phyloP scores from a whole-genome alignment of 1,140 invertebrate species.

The Achroia grisella region DNA sequence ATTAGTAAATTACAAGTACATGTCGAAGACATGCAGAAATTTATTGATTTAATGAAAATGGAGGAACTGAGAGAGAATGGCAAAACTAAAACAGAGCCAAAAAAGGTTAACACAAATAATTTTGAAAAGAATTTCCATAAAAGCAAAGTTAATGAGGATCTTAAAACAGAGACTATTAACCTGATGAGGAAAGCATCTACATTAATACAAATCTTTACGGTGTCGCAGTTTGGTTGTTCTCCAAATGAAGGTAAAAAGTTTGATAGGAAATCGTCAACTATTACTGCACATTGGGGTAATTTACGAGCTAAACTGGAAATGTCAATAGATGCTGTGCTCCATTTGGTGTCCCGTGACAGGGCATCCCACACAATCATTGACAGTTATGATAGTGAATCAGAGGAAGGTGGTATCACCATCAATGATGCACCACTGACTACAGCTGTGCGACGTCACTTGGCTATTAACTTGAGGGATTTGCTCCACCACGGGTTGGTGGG shows the following conservation, averaged over 20 bases:
- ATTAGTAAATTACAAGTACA: conserved; percentile 97
- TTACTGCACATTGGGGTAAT: conserved; percentile 95
- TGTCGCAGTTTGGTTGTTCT: conserved; percentile 94
- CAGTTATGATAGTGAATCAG: conserved; percentile 74
- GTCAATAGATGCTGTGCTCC: conserved; percentile 86
- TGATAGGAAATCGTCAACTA: conserved; percentile 80
- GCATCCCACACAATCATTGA: conserved; percentile 51
- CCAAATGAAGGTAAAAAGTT: conserved; percentile 93
- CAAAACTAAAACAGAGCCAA: conserved; percentile 73
- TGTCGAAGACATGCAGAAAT: conserved; percentile 96
- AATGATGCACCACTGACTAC: conserved; percentile 80
- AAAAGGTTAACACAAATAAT: conserved; percentile 74
- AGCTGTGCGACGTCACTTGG: conserved; percentile 93
- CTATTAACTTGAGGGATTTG: conserved; percentile 90
- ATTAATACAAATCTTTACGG: conserved; percentile 93
- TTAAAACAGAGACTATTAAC: conserved; percentile 78
- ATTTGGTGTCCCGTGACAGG: conserved; percentile 75
- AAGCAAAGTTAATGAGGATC: conserved; percentile 56
- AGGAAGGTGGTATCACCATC: conserved; percentile 68
- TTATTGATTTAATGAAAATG: conserved; percentile 96
- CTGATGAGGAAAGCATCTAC: conserved; percentile 92
- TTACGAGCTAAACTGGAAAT: conserved; percentile 94
- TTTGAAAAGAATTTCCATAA: conserved; percentile 76
- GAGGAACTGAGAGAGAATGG: conserved; percentile 81
- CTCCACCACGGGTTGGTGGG: conserved; percentile 93